These are phyloP conservation scores for Dromius quadrimaculatus DNA, from an alignment of 2,888 invertebrate genomes.

Conservation along the genomic window DNA sequence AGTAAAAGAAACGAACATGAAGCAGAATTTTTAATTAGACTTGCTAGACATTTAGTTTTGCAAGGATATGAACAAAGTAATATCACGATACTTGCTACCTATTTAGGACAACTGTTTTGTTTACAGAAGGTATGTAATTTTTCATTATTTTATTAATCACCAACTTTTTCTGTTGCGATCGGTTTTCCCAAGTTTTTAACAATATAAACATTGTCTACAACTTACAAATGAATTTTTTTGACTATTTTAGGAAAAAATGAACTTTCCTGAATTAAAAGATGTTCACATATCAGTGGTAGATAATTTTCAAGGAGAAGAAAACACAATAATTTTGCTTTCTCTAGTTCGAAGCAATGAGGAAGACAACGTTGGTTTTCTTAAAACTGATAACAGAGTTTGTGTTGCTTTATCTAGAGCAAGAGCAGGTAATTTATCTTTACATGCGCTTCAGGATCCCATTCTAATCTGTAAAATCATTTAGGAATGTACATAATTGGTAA, in stretches of 20 bases:
- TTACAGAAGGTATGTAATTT: conserved; percentile 71
- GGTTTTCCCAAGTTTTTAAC: no score
- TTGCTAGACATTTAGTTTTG: conserved; percentile 73
- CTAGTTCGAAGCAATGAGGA: no score
- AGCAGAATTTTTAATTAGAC: conserved; percentile 72
- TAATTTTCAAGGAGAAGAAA: conserved; percentile 87
- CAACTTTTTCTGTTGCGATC: no score
- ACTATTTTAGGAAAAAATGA: conserved; percentile 53
- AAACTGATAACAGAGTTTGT: no score
- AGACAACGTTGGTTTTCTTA: no score
- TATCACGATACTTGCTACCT: conserved; percentile 81
- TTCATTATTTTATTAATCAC: conserved; percentile 55
- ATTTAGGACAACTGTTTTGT: conserved; percentile 76
- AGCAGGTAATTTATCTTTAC: conserved; percentile 82
- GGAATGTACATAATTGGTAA: conserved; percentile 83
- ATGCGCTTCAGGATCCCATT: no score
- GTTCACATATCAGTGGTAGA: no score
- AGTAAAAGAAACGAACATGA: conserved; percentile 76
- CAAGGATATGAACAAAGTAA: conserved; percentile 73
- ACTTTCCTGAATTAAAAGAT: conserved; percentile 62
- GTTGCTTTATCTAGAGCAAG: no score
- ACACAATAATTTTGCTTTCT: conserved; percentile 81
- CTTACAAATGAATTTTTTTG: no score
- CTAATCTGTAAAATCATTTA: no score
- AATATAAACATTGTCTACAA: no score